Evolutionary conservation across 2,113 vertebrate genomes (phyloP).

Genomic region (Plestiodon gilberti): DNA sequence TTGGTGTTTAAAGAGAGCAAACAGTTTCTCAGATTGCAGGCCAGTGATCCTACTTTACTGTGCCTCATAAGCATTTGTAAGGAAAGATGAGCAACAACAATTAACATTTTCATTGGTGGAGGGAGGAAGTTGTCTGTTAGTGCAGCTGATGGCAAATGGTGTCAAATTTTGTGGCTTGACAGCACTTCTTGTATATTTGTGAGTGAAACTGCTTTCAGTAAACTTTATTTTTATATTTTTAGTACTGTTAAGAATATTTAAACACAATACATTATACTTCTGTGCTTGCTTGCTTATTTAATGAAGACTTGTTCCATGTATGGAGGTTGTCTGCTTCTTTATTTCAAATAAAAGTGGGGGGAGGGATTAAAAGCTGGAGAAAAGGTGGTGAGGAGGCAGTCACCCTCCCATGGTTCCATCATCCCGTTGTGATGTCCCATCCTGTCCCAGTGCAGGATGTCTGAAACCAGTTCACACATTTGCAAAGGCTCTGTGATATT

Average conservation of each 20-base stretch:
- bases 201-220: conserved; percentile 75
- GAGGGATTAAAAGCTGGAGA: neutral
- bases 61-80: conserved; percentile 26
- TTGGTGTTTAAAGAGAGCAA: neutral
- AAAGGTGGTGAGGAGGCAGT: neutral
- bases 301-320: conserved; percentile 74
- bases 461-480: neutral
- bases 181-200: conserved; percentile 67
- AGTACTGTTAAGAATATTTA: conserved; percentile 68
- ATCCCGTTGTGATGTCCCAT: neutral
- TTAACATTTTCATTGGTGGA: conserved; percentile 28
- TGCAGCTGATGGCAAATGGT: conserved; percentile 49
- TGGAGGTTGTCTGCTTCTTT: conserved; percentile 42
- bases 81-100: conserved; percentile 41
- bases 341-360: neutral
- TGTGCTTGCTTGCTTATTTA: conserved; percentile 77
- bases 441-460: neutral
- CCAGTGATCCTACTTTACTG: neutral
- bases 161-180: conserved; percentile 67
- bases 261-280: conserved; percentile 62
- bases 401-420: neutral
- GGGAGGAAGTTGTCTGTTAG: conserved; percentile 39
- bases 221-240: conserved; percentile 82
- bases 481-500: neutral
- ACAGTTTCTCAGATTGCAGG: neutral